Conservation (phyloP, 2,797 vertebrate genomes). For the Podarcis siculus region DNA sequence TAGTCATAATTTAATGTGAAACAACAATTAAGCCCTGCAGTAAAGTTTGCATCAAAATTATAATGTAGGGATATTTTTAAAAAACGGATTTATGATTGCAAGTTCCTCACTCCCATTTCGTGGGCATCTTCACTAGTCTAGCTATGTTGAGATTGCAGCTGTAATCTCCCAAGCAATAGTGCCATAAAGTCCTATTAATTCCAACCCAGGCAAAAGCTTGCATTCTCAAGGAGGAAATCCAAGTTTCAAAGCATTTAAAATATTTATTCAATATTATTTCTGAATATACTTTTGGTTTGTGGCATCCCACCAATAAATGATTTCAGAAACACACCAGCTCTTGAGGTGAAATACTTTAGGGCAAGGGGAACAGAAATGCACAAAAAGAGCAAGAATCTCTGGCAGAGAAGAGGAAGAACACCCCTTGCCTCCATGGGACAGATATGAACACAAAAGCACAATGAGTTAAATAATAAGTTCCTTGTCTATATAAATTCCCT, state of each 20-base stretch:
- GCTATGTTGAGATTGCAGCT: neutral
- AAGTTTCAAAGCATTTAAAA: conserved; percentile 60
- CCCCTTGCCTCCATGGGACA: conserved; percentile 50
- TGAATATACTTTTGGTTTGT: conserved; percentile 62
- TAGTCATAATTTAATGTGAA: conserved; percentile 18
- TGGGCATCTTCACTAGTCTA: neutral
- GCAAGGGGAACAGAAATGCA: conserved; percentile 14
- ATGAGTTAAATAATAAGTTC: conserved; percentile 51
- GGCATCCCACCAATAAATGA: conserved; percentile 55
- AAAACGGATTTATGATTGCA: neutral
- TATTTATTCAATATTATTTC: conserved; percentile 71
- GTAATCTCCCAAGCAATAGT: neutral
- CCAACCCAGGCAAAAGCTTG: neutral
- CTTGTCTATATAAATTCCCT: conserved; percentile 22
- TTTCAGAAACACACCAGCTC: conserved; percentile 60
- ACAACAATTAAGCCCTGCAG: conserved; percentile 37
- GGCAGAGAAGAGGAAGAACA: conserved; percentile 51
- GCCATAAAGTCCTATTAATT: neutral
- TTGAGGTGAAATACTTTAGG: conserved; percentile 73
- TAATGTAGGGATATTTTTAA: conserved; percentile 15
- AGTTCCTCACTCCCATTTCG: neutral
- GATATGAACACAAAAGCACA: conserved; percentile 57
- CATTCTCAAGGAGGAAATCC: conserved; percentile 47
- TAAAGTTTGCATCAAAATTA: conserved; percentile 34
- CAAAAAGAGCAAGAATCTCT: conserved; percentile 26